Percentiles rank a stretch among this genome's conserved stretches.
Conservation (phyloP, 2,113 vertebrate genomes). For the Clupea harengus region DNA sequence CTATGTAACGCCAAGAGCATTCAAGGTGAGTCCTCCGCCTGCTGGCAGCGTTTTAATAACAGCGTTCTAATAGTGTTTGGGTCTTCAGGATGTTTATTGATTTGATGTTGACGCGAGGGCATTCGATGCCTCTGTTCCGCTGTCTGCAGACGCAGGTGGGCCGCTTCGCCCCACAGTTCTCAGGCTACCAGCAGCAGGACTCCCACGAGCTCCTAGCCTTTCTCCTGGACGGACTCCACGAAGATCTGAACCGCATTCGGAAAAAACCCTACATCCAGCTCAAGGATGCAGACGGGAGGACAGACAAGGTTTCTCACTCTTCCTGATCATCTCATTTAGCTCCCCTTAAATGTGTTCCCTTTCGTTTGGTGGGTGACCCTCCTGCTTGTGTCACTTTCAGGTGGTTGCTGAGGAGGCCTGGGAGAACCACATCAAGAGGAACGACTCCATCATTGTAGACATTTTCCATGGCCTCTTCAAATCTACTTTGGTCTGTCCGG, state of each 20-base stretch:
- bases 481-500: slow-evolving; percentile 94
- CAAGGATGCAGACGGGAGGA: slow-evolving; percentile 91
- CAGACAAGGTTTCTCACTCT: slow-evolving; percentile 82
- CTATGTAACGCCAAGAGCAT: slow-evolving; percentile 94
- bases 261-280: slow-evolving; percentile 99
- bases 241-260: slow-evolving; percentile 97
- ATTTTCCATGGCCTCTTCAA: slow-evolving; percentile 99
- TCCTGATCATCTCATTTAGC: neutral
- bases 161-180: slow-evolving; percentile 96
- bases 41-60: neutral
- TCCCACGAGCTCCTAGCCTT: slow-evolving; percentile 97
- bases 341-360: neutral
- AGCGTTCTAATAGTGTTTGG: neutral
- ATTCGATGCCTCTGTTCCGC: neutral
- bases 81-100: neutral
- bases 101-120: neutral
- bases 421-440: slow-evolving; percentile 97
- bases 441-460: slow-evolving; percentile 98
- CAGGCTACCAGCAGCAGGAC: slow-evolving; percentile 98
- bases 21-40: slow-evolving; percentile 79
- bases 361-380: neutral
- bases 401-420: slow-evolving; percentile 98
- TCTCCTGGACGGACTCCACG: slow-evolving; percentile 95
- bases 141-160: slow-evolving; percentile 90
- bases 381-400: slow-evolving; percentile 57